Percentiles rank a stretch among this genome's conserved stretches.
Conservation (phyloP, 2,888 invertebrate genomes). For the Cyrtodaria siliqua region DNA sequence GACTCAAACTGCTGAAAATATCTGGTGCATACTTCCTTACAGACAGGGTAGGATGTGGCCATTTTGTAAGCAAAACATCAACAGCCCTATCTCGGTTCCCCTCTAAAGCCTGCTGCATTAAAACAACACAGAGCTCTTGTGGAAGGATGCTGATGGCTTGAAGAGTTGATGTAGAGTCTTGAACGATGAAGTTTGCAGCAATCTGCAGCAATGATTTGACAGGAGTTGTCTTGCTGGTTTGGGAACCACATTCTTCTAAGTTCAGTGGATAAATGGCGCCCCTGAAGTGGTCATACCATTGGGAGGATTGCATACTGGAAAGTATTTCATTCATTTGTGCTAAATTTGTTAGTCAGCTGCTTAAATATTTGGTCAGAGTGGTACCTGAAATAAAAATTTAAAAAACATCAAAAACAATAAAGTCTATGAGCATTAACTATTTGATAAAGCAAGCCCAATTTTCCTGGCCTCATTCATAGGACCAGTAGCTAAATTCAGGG, state of each 20-base stretch:
- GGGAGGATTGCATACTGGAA: slow-evolving; percentile 62
- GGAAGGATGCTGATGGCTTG: slow-evolving; percentile 66
- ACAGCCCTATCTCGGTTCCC: slow-evolving; percentile 78
- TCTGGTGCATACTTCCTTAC: slow-evolving; percentile 78
- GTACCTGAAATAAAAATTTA: too few species aligned
- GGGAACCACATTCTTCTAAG: slow-evolving; percentile 37
- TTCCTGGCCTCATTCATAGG: too few species aligned
- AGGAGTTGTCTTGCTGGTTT: slow-evolving; percentile 41
- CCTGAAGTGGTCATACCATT: slow-evolving; percentile 77
- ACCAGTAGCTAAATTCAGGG: too few species aligned
- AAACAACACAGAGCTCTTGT: slow-evolving; percentile 70
- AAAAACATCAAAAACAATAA: too few species aligned
- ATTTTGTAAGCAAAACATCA: slow-evolving; percentile 77
- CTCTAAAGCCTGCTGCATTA: slow-evolving; percentile 79
- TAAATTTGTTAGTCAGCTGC: not conserved
- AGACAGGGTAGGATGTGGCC: slow-evolving; percentile 78
- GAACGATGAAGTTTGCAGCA: slow-evolving; percentile 76
- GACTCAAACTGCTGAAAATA: slow-evolving; percentile 73
- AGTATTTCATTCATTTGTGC: slow-evolving; percentile 14
- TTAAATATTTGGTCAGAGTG: too few species aligned
- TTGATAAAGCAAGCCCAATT: too few species aligned
- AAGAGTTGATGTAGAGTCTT: slow-evolving; percentile 74
- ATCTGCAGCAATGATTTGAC: slow-evolving; percentile 74
- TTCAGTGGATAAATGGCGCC: slow-evolving; percentile 80
- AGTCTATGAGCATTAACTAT: too few species aligned